These are phyloP conservation scores for Deroplatys truncata DNA, from an alignment of 2,888 invertebrate genomes.

Conservation along the genomic window DNA sequence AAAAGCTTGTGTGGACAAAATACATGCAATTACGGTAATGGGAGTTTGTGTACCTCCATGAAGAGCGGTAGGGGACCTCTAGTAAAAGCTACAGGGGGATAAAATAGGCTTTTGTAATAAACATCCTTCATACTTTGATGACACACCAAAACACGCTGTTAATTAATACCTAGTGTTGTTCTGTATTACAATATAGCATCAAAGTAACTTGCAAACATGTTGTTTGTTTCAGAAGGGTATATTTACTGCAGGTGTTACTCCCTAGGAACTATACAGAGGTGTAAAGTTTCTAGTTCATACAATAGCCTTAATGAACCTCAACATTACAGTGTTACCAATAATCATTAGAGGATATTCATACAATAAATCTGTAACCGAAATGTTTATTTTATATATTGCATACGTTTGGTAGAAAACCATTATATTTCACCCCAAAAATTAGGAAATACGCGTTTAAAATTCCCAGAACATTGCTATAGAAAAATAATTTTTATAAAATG, in stretches of 20 bases:
- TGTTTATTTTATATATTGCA: no score
- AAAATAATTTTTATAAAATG: no score
- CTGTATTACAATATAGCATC: not conserved
- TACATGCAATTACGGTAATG: not conserved
- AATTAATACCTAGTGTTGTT: not conserved
- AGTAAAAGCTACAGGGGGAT: not conserved
- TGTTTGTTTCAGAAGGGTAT: no score
- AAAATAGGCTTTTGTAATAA: not conserved
- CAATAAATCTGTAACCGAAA: no score
- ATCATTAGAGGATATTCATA: no score
- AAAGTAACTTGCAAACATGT: not conserved
- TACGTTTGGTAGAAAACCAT: no score
- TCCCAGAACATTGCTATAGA: no score
- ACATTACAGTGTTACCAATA: no score
- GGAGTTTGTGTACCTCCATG: not conserved
- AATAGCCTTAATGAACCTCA: not conserved
- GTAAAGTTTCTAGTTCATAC: not conserved
- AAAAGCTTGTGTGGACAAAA: not conserved
- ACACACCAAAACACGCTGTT: not conserved
- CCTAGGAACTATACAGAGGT: not conserved
- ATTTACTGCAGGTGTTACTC: not conserved
- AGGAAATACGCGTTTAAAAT: no score
- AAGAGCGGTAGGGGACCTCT: not conserved
- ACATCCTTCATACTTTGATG: not conserved
- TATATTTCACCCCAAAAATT: no score